Evolutionary conservation across 2,797 vertebrate genomes (phyloP), one percentile per base, ranked within the genome.

Genomic region (Botia almorhae): DNA sequence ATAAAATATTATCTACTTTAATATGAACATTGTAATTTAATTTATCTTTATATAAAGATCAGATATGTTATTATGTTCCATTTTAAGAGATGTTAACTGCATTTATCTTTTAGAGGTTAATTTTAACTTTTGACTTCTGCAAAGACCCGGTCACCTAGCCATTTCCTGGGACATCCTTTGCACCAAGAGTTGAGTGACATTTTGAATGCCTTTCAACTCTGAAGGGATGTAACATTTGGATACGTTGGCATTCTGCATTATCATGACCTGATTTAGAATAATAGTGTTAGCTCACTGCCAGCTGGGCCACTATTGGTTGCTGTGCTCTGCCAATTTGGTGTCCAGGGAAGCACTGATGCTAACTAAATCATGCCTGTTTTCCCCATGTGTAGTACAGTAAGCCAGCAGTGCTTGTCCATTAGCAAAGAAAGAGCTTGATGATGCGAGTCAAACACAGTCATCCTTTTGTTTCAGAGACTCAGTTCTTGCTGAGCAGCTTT

Each of bases 181-280:
- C 17, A 51, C 23, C 51, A 76, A 74, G 74, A 68, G 78, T 70
- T 53, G 64, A 82, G 26, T 77, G 60, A 53, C 60, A 74, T 85
- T 82, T 84, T 43, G 50, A 43, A 50, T 63, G 64, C 17, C 72
- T 67, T 61, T 70, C 26, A 39, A 29, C 51, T 74, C 74, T 69
- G 43, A 14, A 69, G 67, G 68, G 85, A 63, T 23, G 48, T 78
- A 69, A 50, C 82, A 85, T 80, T 84, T 82, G 68, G 75, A 56
- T 76, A 61, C 39, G 51, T 43, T 55, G 46, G 56, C 48, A 70
- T 65, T 76, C 23, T 16, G 64, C 58, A 76, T 82, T 78, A 65
- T 23, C 55, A 69, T 81, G 84, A 80, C 75, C 82, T 71, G 70
- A 75, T 84, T 86, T 76, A 50, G 69, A 76, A 84, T 78, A 81